A percentile compares a stretch with the other conserved stretches of the same genome.
phyloP scores from a whole-genome alignment of 2,888 invertebrate species.

The Polyommatus icarus region DNA sequence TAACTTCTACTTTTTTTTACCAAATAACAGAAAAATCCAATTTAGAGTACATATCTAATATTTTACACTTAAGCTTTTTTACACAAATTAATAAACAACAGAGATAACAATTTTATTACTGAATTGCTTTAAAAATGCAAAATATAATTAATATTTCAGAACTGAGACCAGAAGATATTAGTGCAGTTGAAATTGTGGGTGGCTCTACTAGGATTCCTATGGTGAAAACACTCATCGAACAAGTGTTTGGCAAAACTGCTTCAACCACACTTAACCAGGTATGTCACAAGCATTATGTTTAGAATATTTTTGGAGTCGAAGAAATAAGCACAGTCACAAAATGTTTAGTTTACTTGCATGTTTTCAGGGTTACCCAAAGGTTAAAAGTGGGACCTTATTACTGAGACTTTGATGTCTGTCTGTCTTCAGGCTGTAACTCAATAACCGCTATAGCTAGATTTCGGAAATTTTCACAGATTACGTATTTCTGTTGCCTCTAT shows the following conservation, averaged over 20 bases:
- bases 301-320: neutral
- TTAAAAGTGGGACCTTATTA: too few species aligned
- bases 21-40: too few species aligned
- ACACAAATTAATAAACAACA: too few species aligned
- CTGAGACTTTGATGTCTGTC: too few species aligned
- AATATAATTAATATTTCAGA: conserved; percentile 69
- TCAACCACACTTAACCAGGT: conserved; percentile 97
- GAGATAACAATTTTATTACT: neutral
- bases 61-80: too few species aligned
- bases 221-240: conserved; percentile 93
- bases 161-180: conserved; percentile 90
- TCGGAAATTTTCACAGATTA: too few species aligned
- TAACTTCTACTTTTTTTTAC: too few species aligned
- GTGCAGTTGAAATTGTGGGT: conserved; percentile 97
- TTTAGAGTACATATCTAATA: too few species aligned
- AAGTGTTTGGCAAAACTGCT: conserved; percentile 90
- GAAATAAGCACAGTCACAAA: neutral
- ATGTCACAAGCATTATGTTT: conserved; percentile 28
- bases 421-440: too few species aligned
- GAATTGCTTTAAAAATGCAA: neutral
- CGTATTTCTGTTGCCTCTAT: too few species aligned
- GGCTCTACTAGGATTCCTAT: conserved; percentile 97
- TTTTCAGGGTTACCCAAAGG: too few species aligned
- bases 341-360: neutral
- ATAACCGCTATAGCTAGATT: too few species aligned